Evolutionary conservation across 2,113 vertebrate genomes (phyloP).

Genomic region (Paracanthobrama guichenoti): DNA sequence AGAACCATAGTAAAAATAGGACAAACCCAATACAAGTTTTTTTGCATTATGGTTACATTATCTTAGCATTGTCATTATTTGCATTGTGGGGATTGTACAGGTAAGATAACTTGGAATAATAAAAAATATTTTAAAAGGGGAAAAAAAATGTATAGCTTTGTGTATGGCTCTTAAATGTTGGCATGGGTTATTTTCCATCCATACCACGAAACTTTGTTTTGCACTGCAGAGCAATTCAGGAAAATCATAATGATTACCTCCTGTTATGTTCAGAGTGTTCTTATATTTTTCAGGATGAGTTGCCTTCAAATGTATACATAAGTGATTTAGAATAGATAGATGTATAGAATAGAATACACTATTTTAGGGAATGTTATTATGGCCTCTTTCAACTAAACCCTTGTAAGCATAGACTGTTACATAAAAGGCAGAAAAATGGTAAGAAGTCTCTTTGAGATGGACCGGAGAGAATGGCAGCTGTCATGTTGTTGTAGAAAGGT

Average conservation of each 20-base stretch:
- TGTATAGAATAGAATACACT: too few relatives aligned
- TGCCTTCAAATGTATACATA: neutral
- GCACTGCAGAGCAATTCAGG: neutral
- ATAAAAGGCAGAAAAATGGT: neutral
- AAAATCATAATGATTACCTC: neutral
- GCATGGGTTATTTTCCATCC: neutral
- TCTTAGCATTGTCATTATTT: too few relatives aligned
- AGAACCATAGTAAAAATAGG: too few relatives aligned
- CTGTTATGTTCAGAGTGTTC: neutral
- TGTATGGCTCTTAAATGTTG: neutral
- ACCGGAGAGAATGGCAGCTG: constrained; percentile 3
- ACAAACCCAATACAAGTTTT: too few relatives aligned
- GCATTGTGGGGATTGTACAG: neutral
- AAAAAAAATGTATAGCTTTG: neutral
- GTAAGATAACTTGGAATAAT: too few relatives aligned
- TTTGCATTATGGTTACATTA: neutral
- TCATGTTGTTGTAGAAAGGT: constrained; percentile 16
- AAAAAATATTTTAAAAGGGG: too few relatives aligned
- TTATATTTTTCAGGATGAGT: neutral
- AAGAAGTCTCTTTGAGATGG: neutral
- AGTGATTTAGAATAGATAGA: too few relatives aligned
- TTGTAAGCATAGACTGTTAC: neutral
- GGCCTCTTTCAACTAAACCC: neutral
- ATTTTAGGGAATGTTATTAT: neutral
- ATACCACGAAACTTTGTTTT: neutral